A percentile compares a stretch with the other conserved stretches of the same genome.
Evolutionary conservation across 2,797 vertebrate genomes (phyloP).

Genomic region (Echeneis naucrates): DNA sequence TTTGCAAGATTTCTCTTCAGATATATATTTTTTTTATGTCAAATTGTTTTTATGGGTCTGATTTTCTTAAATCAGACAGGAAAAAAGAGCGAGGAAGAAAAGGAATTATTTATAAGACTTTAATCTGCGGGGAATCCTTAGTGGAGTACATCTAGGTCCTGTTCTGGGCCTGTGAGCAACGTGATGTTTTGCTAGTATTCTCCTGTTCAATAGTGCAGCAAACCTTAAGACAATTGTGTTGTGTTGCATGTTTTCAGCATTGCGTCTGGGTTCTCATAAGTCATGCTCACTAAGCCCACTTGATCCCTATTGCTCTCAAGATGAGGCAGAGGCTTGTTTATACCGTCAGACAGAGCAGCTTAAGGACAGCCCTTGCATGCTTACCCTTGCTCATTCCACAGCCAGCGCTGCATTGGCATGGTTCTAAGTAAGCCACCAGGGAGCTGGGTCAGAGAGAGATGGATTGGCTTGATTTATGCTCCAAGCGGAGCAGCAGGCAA

Average conservation of each 20-base stretch:
- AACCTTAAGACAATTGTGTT: conserved; percentile 74
- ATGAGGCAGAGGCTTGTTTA: conserved; percentile 81
- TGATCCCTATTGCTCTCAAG: conserved; percentile 85
- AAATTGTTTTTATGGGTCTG: conserved; percentile 59
- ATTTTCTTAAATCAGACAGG: conserved; percentile 60
- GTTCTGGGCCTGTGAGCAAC: conserved; percentile 71
- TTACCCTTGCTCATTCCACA: conserved; percentile 75
- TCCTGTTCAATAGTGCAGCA: conserved; percentile 62
- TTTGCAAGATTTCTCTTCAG: conserved; percentile 37
- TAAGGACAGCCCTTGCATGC: conserved; percentile 77
- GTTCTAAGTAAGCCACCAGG: conserved; percentile 80
- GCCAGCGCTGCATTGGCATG: conserved; percentile 78
- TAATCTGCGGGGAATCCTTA: conserved; percentile 71
- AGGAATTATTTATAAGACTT: conserved; percentile 82
- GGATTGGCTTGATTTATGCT: conserved; percentile 85
- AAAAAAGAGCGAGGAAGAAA: conserved; percentile 58
- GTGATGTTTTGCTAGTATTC: conserved; percentile 61
- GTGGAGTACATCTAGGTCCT: conserved; percentile 76
- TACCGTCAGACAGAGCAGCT: conserved; percentile 72
- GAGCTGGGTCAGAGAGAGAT: conserved; percentile 74
- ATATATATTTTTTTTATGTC: conserved; percentile 42
- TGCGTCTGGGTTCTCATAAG: conserved; percentile 66
- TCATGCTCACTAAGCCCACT: conserved; percentile 81
- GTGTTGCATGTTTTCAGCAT: conserved; percentile 68
- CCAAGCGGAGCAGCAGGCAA: conserved; percentile 72